Base-by-base conservation (phyloP, 2,888 invertebrate genomes). In the Stenchaetothrips biformis region DNA sequence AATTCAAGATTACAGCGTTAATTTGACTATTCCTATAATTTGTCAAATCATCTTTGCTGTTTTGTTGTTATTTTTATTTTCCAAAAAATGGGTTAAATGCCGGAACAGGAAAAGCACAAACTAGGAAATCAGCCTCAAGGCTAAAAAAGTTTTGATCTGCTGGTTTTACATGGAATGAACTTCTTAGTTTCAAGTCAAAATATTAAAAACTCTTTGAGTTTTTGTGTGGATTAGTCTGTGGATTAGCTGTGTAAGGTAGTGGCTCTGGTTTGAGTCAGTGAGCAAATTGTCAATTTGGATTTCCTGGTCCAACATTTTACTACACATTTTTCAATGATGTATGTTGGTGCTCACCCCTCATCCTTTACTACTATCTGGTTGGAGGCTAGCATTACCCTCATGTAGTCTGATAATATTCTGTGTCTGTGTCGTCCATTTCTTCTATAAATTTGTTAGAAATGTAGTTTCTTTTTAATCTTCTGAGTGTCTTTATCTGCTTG, bases 401-500 rank as follows among this genome's bases (percentile, higher is more conserved):
- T 21, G 25, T 74, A 74, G 67, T 74, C 67, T 37, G 37, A 4
- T 37, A 37, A 37, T 37, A 37, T 2, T 37, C 37, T 74, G 67
- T 74, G 67, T 74, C 67, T 74, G 67, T 67, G 67, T 74, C 67
- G 25, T 74, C 67, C 67, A 74, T 74, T n/a, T 74, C 25, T 4
- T 37, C 67, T 74, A 74, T 25, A 25, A 74, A 74, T 74, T 74
- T 11, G 25, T 74, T 74, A 74, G 67, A 74, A 74, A 7, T 74
- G 67, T 74, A 74, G 67, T 25, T 74, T 25, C 21, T 74, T 21
- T 74, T 74, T 74, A 74, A 25, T 74, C 67, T 21, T 74, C 67
- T 74, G 67, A 74, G 67, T 74, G 67, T 74, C 67, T 74, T 74
- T 74, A 8, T 74, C 67, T 74, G 67, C 67, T 74, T 74, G 67